These are phyloP conservation scores for Cepphus grylle DNA, from an alignment of 2,113 vertebrate species.

Conservation along the genomic window DNA sequence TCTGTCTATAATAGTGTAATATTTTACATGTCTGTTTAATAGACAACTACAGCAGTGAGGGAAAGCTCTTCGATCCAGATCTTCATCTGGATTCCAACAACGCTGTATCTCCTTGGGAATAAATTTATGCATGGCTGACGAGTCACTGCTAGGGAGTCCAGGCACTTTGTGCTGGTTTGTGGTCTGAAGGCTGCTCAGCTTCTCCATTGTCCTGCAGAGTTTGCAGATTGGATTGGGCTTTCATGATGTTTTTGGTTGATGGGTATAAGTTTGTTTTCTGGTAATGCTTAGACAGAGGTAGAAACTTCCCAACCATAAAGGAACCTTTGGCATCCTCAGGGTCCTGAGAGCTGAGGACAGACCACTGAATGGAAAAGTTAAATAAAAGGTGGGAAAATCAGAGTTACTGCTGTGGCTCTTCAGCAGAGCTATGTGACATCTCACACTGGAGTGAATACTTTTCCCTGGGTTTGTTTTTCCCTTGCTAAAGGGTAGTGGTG, in stretches of 20 bases:
- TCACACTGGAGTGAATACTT: neutral
- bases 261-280: neutral
- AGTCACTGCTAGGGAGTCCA: neutral
- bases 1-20: neutral
- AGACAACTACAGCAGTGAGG: neutral
- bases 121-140: neutral
- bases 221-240: neutral
- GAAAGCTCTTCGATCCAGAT: neutral
- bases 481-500: neutral
- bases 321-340: neutral
- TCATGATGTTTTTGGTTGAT: neutral
- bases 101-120: neutral
- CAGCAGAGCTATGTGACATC: neutral
- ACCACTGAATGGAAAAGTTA: neutral
- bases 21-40: conserved; percentile 21
- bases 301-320: neutral
- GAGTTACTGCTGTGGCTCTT: neutral
- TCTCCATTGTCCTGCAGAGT: neutral
- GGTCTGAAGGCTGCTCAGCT: neutral
- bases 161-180: neutral
- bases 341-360: neutral
- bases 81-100: neutral
- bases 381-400: neutral
- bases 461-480: neutral
- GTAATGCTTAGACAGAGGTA: neutral